Percentiles rank a stretch among this genome's conserved stretches.
These are phyloP conservation scores for Drosophila insularis DNA, from an alignment of 1,140 invertebrate genomes.

Conservation along the genomic window DNA sequence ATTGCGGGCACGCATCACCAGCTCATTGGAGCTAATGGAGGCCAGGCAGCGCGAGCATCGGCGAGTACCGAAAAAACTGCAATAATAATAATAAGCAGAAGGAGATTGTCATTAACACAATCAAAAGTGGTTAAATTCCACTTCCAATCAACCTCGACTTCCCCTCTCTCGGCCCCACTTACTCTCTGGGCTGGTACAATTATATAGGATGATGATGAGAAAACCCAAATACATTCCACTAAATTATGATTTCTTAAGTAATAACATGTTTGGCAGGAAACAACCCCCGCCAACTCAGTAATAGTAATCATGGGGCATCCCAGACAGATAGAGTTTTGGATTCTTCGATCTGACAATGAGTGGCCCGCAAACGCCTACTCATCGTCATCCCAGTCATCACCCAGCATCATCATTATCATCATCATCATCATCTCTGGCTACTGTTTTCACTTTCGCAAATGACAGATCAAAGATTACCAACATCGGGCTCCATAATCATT, in stretches of 20 bases:
- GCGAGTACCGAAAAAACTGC: constrained; percentile 91
- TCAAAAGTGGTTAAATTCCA: background rate
- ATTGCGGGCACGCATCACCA: constrained; percentile 97
- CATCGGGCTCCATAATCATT: constrained; percentile 52
- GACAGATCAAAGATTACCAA: constrained; percentile 70
- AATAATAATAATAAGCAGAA: constrained; percentile 56
- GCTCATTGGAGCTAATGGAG: constrained; percentile 94
- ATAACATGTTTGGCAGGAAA: constrained; percentile 65
- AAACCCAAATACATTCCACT: background rate
- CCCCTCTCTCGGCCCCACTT: background rate
- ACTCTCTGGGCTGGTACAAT: constrained; percentile 24
- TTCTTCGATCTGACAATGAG: constrained; percentile 36
- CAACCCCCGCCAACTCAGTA: constrained; percentile 25
- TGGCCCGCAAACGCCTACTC: constrained; percentile 64
- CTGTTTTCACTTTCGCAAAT: constrained; percentile 63
- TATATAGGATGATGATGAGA: constrained; percentile 49
- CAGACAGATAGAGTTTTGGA: constrained; percentile 7
- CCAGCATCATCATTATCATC: constrained; percentile 1
- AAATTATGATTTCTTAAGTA: constrained; percentile 46
- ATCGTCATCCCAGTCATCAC: constrained; percentile 40
- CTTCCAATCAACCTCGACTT: background rate
- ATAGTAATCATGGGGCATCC: constrained; percentile 31
- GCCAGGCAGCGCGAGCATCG: constrained; percentile 94
- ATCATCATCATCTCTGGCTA: constrained; percentile 23
- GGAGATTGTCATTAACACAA: constrained; percentile 9